Evolutionary conservation across 2,888 invertebrate species (phyloP), one percentile per base, ranked within the genome.

Genomic region (Rhagonycha lutea): DNA sequence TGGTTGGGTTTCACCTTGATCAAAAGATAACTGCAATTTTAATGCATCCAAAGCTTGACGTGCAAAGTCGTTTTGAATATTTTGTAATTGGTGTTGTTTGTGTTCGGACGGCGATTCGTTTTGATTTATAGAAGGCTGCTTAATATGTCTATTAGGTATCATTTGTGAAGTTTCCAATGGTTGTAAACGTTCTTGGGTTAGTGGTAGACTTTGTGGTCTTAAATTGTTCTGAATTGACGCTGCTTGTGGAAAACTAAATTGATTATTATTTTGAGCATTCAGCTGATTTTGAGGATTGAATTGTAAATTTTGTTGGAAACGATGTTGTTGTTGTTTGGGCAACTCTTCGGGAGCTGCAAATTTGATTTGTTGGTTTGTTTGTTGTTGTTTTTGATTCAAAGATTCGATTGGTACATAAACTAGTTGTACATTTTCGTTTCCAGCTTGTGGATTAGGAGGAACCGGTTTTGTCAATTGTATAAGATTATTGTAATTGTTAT

Each of bases 331-430:
- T 28, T 68, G 68, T 23, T 23, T 12, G 10, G 29, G 65, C 11
- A 63, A 72, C 4, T 72, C 65, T 18, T 47, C 68, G 47, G 47
- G 8, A n/a, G 28, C 12, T 14, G 12, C 26, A 9, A 14, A 61
- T 68, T 69, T 32, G 32, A 5, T 65, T 67, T 68, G 68, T 3
- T n/a, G 28, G 14, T 24, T 14, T 61, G 32, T 28, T 67, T 65
- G 72, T 28, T 29, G 65, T 60, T 88, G 88, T 83, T 90, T 88
- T 80, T 92, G 91, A 80, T 75, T 76, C 23, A 95, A 86, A 0
- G 94, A 92, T 83, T 96, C 95, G 24, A 95, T 90, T 5, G 96
- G 96, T 0, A 96, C 95, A 83, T 96, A 96, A 0, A 96, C 89
- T 60, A 96, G 86, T 84, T 96, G 95, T 0, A 95, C 93, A 87